phyloP scores from a whole-genome alignment of 2,888 invertebrate genomes.

The Lasioglossum figueresi region DNA sequence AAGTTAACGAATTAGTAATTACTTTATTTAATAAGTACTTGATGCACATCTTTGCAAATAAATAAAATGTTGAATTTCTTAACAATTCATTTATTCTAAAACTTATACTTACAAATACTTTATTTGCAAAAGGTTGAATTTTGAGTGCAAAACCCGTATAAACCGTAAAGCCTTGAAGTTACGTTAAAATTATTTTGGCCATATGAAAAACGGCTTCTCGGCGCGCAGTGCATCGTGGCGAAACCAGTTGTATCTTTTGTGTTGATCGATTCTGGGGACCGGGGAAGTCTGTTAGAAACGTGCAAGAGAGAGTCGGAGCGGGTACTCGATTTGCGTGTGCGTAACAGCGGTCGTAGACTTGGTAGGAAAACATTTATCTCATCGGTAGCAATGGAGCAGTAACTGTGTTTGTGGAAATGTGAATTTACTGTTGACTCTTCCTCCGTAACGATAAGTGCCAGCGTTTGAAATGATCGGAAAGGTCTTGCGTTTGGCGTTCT shows the following conservation, averaged over 20 bases:
- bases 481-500: background rate
- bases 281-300: background rate
- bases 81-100: too few relatives aligned
- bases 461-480: background rate
- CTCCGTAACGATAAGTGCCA: background rate
- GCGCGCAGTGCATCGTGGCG: background rate
- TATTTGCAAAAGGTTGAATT: too few relatives aligned
- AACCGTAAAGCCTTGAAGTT: background rate
- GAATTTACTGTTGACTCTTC: background rate
- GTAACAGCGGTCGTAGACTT: background rate
- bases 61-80: too few relatives aligned
- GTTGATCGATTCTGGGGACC: background rate
- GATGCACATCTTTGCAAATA: too few relatives aligned
- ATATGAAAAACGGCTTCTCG: background rate
- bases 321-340: background rate
- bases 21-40: too few relatives aligned
- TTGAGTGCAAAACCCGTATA: too few relatives aligned
- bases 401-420: constrained; percentile 6
- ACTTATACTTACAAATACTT: too few relatives aligned
- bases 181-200: background rate
- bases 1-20: too few relatives aligned
- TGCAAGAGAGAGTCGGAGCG: too few relatives aligned
- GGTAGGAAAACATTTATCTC: background rate
- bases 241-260: background rate
- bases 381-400: background rate